A percentile compares a stretch with the other conserved stretches of the same genome.
phyloP scores from a whole-genome alignment of 2,888 invertebrate species.

The Amphipoea lucens region DNA sequence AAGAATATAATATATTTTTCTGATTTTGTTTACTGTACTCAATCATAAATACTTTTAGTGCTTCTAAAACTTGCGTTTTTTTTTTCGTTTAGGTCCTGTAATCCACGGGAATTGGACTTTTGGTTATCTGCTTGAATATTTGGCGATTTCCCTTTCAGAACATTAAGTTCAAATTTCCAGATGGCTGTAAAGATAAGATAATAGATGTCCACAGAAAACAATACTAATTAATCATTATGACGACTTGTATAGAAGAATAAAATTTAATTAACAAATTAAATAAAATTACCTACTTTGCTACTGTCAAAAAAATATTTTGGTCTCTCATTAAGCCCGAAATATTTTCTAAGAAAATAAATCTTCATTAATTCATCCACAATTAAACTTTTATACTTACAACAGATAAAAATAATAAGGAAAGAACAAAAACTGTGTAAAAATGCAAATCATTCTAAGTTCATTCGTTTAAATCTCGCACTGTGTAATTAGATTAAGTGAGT shows the following conservation, averaged over 20 bases:
- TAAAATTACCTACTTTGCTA: background rate
- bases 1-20: too few species aligned
- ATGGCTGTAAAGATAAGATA: background rate
- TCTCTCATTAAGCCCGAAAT: background rate
- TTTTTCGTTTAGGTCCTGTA: too few species aligned
- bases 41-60: too few species aligned
- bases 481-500: slow-evolving; percentile 79
- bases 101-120: too few species aligned
- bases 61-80: too few species aligned
- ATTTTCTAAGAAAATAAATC: slow-evolving; percentile 48
- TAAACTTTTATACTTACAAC: slow-evolving; percentile 51
- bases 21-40: too few species aligned
- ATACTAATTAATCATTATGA: background rate
- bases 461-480: slow-evolving; percentile 73
- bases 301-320: background rate
- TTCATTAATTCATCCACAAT: slow-evolving; percentile 52
- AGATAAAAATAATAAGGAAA: slow-evolving; percentile 24
- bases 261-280: background rate
- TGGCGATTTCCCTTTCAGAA: too few species aligned
- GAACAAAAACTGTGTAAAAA: slow-evolving; percentile 63
- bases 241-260: background rate
- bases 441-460: slow-evolving; percentile 78
- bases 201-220: background rate
- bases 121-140: too few species aligned
- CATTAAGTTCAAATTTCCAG: background rate